Base-by-base conservation (phyloP, 2,888 invertebrate genomes). In the Spilosoma lubricipeda region DNA sequence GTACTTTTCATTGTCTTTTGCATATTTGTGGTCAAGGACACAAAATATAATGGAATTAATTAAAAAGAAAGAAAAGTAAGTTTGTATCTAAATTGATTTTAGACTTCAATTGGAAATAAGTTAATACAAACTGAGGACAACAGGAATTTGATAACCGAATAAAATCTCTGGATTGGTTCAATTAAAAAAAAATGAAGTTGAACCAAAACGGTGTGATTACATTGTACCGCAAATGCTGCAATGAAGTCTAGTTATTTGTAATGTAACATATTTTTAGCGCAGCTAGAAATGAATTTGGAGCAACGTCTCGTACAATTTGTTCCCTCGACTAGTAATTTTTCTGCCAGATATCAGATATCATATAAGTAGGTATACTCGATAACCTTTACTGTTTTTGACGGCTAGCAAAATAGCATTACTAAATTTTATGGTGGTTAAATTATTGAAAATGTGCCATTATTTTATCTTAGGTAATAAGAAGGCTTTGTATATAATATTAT, bases 401-500 rank as follows among this genome's bases (percentile, higher is more conserved):
- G 59, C 3, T 27, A 59, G n/a, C 56, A 56, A 56, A 0, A n/a
- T n/a, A n/a, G n/a, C n/a, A n/a, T n/a, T n/a, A 59, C 18, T 18
- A 18, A 30, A 18, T 30, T 30, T 18, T 63, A 20, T 8, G 30
- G 30, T 63, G 18, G 15, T 30, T 30, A 18, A 18, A 63, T 30
- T 63, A 63, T 63, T 30, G 15, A 30, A 63, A 63, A 30, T 8
- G 63, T 63, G 63, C 63, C 63, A 63, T 63, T 63, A 63, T 63
- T 63, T 63, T 63, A 63, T 30, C 5, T 3, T 59, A 59, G 13
- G 27, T 27, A 11, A 27, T 59, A 59, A 59, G 59, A 56, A 56
- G 11, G 59, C 59, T 59, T 59, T 59, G 59, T 59, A 59, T 59
- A 59, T 27, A 59, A 59, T 27, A 15, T 59, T 59, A 59, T 27